Evolutionary conservation across 2,113 vertebrate genomes (phyloP), one percentile per base, ranked within the genome.

Genomic region (Peromyscus leucopus): DNA sequence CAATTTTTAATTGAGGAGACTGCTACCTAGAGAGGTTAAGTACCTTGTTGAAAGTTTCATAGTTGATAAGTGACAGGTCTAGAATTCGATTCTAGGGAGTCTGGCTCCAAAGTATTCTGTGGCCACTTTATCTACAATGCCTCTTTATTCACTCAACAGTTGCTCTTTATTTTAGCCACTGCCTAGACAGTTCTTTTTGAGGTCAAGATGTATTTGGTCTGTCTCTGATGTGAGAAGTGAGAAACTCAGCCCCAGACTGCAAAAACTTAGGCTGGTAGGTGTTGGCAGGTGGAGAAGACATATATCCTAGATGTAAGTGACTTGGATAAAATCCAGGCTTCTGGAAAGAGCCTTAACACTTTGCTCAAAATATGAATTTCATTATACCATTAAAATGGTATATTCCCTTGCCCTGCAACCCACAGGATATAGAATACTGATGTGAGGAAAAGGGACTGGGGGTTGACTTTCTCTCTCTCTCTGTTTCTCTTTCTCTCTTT

Each of bases 341-440:
- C 85, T 82, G 16, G 85, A 97, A 97, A 92, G 46, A 89, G 4
- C 78, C 86, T 91, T 28, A 90, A 71, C 93, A 84, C 19, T 48
- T 89, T 84, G 92, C 26, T 83, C 13, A 36, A 67, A 93, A 63
- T 36, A 12, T 42, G 2, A 91, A 17, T 65, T 89, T 6, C n/a
- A 92, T 80, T 86, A 82, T 3, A 67, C 16, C 83, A 79, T 80
- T 90, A 82, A 82, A 96, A 74, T 88, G 69, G 46, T 24, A 80
- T 82, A 17, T 65, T 55, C 5, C 26, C 36, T 42, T 39, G 33
- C 5, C 42, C 46, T 28, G 5, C 22, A 48, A 4, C 2, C 59
- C 46, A 13, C 8, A 90, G 57, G 59, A 26, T 63, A n/a, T 65
- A 89, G 24, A 85, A 59, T 74, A 94, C 1, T 78, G 80, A 93